phyloP scores from a whole-genome alignment of 1,140 invertebrate species.

The Phenacoccus solenopsis region DNA sequence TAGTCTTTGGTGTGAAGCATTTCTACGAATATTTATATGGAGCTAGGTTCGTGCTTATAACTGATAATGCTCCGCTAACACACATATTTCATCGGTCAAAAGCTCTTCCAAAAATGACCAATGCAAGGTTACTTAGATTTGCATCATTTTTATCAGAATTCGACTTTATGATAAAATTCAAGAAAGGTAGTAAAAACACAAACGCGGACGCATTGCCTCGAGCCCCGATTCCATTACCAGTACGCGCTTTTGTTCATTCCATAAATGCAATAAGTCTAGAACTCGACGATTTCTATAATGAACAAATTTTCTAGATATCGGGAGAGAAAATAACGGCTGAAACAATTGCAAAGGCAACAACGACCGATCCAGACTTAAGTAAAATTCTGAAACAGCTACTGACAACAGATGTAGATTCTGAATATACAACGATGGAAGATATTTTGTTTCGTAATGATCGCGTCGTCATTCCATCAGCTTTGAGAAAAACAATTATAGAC shows the following conservation, averaged over 20 bases:
- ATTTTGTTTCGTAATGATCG: conserved; percentile 20
- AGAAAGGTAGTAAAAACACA: conserved; percentile 33
- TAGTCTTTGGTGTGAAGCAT: conserved; percentile 31
- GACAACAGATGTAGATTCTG: conserved; percentile 6
- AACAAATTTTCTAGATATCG: not conserved
- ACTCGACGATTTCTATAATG: not conserved
- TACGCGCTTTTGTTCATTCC: not conserved
- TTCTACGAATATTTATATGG: conserved; percentile 31
- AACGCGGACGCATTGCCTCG: conserved; percentile 24
- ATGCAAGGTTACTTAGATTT: conserved; percentile 29
- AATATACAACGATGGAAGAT: conserved; percentile 8
- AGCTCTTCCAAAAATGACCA: conserved; percentile 28
- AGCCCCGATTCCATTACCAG: not conserved
- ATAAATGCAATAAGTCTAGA: conserved; percentile 18
- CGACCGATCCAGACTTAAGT: not conserved
- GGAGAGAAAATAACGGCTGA: not conserved
- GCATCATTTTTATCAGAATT: conserved; percentile 32
- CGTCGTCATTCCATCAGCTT: conserved; percentile 21
- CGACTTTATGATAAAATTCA: conserved; percentile 31
- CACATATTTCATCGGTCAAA: conserved; percentile 33
- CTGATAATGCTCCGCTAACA: conserved; percentile 28
- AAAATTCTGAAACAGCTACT: conserved; percentile 10
- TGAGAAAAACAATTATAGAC: conserved; percentile 19
- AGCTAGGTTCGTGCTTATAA: conserved; percentile 18
- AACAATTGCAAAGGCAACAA: not conserved